Conservation (phyloP, 1,140 invertebrate species). For the Onthophagus taurus region DNA sequence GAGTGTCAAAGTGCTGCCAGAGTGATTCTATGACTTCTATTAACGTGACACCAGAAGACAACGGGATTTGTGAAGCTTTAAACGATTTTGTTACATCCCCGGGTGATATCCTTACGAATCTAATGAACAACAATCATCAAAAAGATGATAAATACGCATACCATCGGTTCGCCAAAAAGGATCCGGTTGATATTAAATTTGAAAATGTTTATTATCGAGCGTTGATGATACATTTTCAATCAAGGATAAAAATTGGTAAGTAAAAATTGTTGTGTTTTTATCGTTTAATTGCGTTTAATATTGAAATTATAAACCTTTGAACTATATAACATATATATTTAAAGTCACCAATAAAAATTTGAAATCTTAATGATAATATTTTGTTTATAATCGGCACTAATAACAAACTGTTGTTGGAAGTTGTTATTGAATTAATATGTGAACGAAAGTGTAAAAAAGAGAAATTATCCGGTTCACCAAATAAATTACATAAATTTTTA, state of each 20-base stretch:
- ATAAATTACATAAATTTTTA: no score
- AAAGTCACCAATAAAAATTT: not conserved
- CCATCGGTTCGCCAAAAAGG: conserved; percentile 6
- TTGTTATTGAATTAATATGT: not conserved
- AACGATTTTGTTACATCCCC: conserved; percentile 2
- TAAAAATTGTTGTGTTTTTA: no score
- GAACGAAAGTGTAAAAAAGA: not conserved
- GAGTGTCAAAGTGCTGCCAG: conserved; percentile 6
- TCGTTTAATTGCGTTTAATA: not conserved
- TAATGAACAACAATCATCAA: conserved; percentile 3
- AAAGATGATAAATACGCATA: not conserved
- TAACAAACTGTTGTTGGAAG: not conserved
- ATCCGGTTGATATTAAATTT: conserved; percentile 2
- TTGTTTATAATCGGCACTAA: not conserved
- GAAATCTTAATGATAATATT: not conserved
- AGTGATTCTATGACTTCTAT: not conserved
- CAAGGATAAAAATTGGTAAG: conserved; percentile 3
- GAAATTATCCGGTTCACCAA: no score
- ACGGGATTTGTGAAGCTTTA: not conserved
- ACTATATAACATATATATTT: not conserved
- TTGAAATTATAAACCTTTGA: not conserved
- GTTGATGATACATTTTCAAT: not conserved
- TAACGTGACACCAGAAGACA: not conserved
- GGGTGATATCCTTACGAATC: not conserved
- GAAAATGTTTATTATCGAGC: conserved; percentile 1